Evolutionary conservation across 2,113 vertebrate genomes (phyloP).

Genomic region (Ictalurus punctatus): DNA sequence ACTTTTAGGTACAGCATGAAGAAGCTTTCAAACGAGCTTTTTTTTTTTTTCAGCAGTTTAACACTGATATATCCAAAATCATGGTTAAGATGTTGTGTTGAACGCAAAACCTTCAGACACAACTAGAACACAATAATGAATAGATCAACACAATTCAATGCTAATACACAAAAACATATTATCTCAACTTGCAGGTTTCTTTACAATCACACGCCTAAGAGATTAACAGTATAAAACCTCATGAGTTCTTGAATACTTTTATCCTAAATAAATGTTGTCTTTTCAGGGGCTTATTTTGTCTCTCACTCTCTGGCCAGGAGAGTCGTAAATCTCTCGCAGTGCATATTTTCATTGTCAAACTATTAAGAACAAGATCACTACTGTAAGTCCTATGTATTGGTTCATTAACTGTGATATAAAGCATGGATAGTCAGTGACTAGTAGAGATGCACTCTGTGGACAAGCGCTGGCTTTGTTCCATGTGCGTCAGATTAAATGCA

Average conservation of each 20-base stretch:
- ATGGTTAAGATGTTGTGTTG: background rate
- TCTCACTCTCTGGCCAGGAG: background rate
- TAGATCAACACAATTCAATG: background rate
- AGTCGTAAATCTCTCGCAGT: background rate
- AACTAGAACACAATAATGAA: background rate
- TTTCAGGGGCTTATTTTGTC: background rate
- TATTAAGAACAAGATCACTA: slow-evolving; percentile 38
- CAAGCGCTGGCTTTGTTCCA: slow-evolving; percentile 36
- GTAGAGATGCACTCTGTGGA: slow-evolving; percentile 42
- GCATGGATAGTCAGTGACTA: slow-evolving; percentile 49
- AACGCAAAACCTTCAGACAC: background rate
- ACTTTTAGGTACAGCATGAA: background rate
- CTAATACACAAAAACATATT: background rate
- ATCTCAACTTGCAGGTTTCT: background rate
- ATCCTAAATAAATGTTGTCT: background rate
- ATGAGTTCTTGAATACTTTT: background rate
- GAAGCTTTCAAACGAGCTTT: background rate
- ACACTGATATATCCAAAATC: background rate
- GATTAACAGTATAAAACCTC: background rate
- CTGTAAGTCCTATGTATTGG: slow-evolving; percentile 39
- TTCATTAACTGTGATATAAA: slow-evolving; percentile 47
- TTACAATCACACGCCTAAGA: background rate
- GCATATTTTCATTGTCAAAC: slow-evolving; percentile 20
- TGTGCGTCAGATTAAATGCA: slow-evolving; percentile 30
- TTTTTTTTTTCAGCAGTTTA: background rate